Evolutionary conservation across 1,140 invertebrate species (phyloP), one percentile per base, ranked within the genome.

Genomic region (Batillaria attramentaria): DNA sequence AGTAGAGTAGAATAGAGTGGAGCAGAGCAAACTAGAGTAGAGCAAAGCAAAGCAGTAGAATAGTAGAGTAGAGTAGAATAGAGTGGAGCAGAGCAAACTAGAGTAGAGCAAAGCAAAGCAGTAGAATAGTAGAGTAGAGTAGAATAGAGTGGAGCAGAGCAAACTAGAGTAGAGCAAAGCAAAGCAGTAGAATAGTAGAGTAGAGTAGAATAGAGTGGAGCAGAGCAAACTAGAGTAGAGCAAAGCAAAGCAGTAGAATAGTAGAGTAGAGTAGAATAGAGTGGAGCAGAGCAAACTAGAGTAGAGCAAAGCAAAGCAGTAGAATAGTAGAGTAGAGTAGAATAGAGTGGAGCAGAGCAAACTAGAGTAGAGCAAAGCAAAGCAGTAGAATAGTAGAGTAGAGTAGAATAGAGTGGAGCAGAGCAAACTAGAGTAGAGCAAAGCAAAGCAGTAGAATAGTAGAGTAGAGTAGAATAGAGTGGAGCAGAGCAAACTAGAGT

Each of bases 11-110:
- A 35, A 46, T 43, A 69, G 77, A 54, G 68, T 13, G 70, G 77
- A 43, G 41, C n/a, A 78, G 65, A 57, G 62, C n/a, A 78, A 66
- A 70, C 43, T 69, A 78, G 46, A 43, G 43, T 70, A 78, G 65
- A 70, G 68, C 37, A 78, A 42, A 78, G 43, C 50, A 69, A 66
- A 43, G 60, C 39, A n/a, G 37, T 24, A 62, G 57, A 33, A 76
- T 50, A 3, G 57, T 60, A 76, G 73, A 62, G 57, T 60, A 76
- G 46, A 50, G 43, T 62, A 76, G 46, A 1, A 42, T 62, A 76
- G 73, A 62, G 57, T n/a, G n/a, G n/a, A n/a, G n/a, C n/a, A 78
- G 46, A 39, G 43, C 31, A 76, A 28, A 62, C 35, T 76, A 76
- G 73, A 50, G 57, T 76, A 60, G 3, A 3, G 57, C 39, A 43